Evolutionary conservation across 35 echinoderm and acorn worm species (phyloP), one percentile per base, ranked within the genome.

Genomic region (Heliocidaris tuberculata): DNA sequence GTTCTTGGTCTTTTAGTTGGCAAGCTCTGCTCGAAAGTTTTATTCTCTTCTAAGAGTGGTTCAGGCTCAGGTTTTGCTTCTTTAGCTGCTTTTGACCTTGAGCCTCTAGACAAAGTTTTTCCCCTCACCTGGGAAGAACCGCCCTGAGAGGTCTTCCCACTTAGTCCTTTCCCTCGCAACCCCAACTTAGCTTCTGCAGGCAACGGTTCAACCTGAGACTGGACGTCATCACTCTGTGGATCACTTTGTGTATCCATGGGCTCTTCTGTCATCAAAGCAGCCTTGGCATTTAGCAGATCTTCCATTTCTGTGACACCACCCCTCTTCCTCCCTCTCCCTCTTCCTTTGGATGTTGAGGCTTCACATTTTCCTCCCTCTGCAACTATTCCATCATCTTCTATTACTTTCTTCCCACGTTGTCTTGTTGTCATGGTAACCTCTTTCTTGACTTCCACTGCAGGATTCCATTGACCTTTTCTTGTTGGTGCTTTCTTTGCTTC

Each of bases 321-420:
- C 27, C 92, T 88, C 47, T 85, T 31, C 30, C 93, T 60, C 61
- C 93, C 31, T 90, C 19, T 27, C 31, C 85, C 85, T 42, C 85
- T 6, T 50, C 86, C 93, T 94, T 88, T 94, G 29, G 71, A 47
- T 49, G 30, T 88, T 50, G 48, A 86, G 13, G 85, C 70, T 54
- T 87, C 19, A 49, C 48, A 42, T 48, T 87, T 85, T 12, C 31
- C 60, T 94, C 71, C 59, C 13, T 13, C 30, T 30, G 21, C 30
- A 30, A 31, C 42, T 7, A 78, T 78, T 7, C 24, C 29, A n/a
- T 11, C 31, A 4, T 29, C 93, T 59, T 30, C 60, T 27, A 78
- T 78, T 24, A 24, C 65, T 24, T 78, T 78, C 65, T 78, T 78
- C 27, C 65, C 65, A 21, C 21, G 65, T 7, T 0, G 21, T 78